phyloP scores from a whole-genome alignment of 2,797 vertebrate species.

The Lophotriccus pileatus region DNA sequence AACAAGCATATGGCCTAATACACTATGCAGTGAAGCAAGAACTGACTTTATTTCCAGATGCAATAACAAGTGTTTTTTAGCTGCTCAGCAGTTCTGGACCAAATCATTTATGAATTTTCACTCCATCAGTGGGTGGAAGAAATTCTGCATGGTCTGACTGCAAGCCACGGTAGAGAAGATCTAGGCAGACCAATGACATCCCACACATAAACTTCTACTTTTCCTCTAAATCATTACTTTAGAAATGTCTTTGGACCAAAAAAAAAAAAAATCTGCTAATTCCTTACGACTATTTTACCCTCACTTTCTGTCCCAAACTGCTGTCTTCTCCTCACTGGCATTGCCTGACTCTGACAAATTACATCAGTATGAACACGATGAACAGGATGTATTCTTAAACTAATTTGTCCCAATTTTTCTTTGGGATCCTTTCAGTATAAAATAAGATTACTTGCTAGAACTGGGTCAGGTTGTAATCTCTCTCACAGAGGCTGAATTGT shows the following conservation, averaged over 20 bases:
- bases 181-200: neutral
- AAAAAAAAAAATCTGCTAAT: neutral
- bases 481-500: neutral
- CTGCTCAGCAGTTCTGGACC: neutral
- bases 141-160: neutral
- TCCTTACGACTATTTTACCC: neutral
- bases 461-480: neutral
- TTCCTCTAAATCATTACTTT: neutral
- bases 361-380: neutral
- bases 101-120: neutral
- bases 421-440: neutral
- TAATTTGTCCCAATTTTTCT: neutral
- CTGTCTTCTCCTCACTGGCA: neutral
- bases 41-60: neutral
- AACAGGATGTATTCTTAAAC: neutral
- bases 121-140: neutral
- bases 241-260: neutral
- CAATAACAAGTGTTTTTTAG: neutral
- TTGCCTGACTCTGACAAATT: neutral
- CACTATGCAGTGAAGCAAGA: neutral
- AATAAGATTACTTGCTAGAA: constrained; percentile 15
- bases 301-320: neutral
- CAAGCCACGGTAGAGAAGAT: neutral
- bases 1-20: neutral
- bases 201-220: neutral